phyloP scores from a whole-genome alignment of 2,888 invertebrate species.

The Melinaea menophilus region DNA sequence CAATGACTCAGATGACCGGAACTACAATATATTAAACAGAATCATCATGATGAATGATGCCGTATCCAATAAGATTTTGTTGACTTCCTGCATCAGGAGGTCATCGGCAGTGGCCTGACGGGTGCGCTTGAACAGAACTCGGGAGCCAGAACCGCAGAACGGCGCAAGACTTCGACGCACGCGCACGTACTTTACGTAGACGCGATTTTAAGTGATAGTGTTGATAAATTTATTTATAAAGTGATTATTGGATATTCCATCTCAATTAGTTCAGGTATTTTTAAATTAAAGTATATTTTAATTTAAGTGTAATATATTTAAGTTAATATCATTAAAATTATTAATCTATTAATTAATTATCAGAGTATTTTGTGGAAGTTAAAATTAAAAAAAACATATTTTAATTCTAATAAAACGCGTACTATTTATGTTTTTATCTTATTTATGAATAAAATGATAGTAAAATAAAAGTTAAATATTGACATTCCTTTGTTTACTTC shows the following conservation, averaged over 20 bases:
- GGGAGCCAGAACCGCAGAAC: constrained; percentile 40
- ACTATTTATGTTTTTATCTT: no score
- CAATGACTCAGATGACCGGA: constrained; percentile 15
- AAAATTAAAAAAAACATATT: no score
- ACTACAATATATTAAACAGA: constrained; percentile 8
- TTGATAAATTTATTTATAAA: constrained; percentile 50
- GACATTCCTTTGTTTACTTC: no score
- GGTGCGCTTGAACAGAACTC: constrained; percentile 31
- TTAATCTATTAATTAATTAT: no score
- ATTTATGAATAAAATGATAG: no score
- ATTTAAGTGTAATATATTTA: constrained; percentile 55
- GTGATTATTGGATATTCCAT: constrained; percentile 38
- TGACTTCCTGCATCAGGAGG: constrained; percentile 57
- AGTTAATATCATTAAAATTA: no score
- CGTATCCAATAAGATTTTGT: constrained; percentile 41
- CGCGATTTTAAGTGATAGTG: constrained; percentile 40
- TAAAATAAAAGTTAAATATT: no score
- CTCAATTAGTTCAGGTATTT: constrained; percentile 53
- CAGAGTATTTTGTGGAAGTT: no score
- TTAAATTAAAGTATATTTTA: constrained; percentile 42
- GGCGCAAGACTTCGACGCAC: constrained; percentile 40
- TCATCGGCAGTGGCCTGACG: constrained; percentile 44
- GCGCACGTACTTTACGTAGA: constrained; percentile 42
- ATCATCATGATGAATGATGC: constrained; percentile 29
- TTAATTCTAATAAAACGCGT: no score